Base-by-base conservation (phyloP, 2,888 invertebrate genomes). In the Sphinx pinastri region DNA sequence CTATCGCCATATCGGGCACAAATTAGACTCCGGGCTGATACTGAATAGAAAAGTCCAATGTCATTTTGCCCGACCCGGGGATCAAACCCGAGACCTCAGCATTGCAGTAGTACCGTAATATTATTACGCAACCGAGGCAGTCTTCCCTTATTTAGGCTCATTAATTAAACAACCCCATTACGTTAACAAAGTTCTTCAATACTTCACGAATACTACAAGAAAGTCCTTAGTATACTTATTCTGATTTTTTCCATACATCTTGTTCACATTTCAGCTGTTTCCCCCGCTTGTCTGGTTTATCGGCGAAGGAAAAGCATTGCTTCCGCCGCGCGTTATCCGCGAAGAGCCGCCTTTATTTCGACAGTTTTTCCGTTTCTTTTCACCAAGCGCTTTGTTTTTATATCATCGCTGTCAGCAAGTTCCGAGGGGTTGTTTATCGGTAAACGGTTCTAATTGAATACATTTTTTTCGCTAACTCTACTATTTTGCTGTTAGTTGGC, bases 251-350 rank as follows among this genome's bases (percentile, higher is more conserved):
- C 85, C 86, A 87, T 90, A 88, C 83, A 88, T 91, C 86, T 87
- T 87, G 79, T 75, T 85, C 83, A 82, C 88, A 81, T 87, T 86
- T 87, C 84, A 81, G 75, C 82, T 75, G 81, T 87, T 93, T 93
- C 93, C 93, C 87, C 77, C 72, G 74, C 89, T 87, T 92, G 92
- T 92, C 93, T 91, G 79, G 86, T 86, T 86, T 92, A 92, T 92
- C 90, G 85, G 84, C 67, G 74, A 75, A 77, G 88, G 88, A 86
- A 90, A 93, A 85, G 84, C 88, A 93, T 89, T 83, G 82, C 90
- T 93, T 93, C 93, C 93, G 88, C 80, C 68, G 72, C 73, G 71
- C 75, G 79, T 81, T 89, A 88, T 90, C 86, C 84, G 78, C 79
- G 81, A 82, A 79, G 74, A 77, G 75, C 81, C 82, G 73, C 81